These are phyloP conservation scores for Corythornis madagascariensis DNA, from an alignment of 2,113 vertebrate genomes.

Conservation along the genomic window DNA sequence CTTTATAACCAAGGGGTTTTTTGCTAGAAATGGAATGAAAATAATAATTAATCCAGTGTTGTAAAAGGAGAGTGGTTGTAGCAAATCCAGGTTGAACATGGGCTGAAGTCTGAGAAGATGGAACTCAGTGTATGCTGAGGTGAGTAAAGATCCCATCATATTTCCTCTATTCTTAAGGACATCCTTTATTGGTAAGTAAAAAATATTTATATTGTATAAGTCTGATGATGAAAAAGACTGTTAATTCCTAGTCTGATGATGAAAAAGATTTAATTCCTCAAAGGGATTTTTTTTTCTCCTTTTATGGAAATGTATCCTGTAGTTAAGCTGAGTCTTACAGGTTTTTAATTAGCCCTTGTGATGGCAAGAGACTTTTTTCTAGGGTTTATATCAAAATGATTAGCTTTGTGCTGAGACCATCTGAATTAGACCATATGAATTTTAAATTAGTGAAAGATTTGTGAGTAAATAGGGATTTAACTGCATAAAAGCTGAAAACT, in stretches of 20 bases:
- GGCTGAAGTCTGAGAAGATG: background rate
- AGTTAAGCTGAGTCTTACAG: background rate
- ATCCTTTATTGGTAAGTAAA: background rate
- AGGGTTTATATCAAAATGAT: background rate
- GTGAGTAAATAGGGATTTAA: background rate
- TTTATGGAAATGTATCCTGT: background rate
- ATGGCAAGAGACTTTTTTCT: background rate
- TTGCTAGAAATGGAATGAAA: background rate
- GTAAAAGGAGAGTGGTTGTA: background rate
- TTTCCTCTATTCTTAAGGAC: background rate
- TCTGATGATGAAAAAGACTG: background rate
- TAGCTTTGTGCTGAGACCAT: background rate
- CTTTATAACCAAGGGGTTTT: background rate
- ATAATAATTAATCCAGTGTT: background rate
- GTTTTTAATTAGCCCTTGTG: background rate
- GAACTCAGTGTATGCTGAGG: background rate
- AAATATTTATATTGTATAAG: background rate
- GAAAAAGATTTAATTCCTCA: background rate
- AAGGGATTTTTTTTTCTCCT: background rate
- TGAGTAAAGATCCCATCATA: background rate
- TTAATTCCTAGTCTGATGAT: background rate
- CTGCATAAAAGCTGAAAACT: background rate
- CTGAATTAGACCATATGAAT: background rate
- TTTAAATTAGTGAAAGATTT: background rate
- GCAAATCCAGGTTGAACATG: background rate